These are phyloP conservation scores for Bombus picipes DNA, from an alignment of 1,140 invertebrate genomes.

Conservation along the genomic window DNA sequence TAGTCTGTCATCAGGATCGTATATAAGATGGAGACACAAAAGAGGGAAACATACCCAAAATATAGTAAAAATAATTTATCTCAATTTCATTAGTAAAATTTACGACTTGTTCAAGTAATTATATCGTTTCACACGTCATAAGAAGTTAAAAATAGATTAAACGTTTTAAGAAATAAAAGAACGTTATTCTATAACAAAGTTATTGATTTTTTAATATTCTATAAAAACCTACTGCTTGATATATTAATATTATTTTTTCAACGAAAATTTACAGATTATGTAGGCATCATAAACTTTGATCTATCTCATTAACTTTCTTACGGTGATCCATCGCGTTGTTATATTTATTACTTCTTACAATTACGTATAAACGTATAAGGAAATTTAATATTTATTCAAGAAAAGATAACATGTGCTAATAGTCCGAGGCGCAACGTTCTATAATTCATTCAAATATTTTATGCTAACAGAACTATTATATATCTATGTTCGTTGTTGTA, in stretches of 20 bases:
- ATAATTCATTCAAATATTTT: not conserved
- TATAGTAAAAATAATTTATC: slow-evolving; percentile 33
- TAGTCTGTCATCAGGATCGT: slow-evolving; percentile 46
- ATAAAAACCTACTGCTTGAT: not conserved
- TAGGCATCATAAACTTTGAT: not conserved
- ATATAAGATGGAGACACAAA: slow-evolving; percentile 47
- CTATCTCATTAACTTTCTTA: slow-evolving; percentile 4
- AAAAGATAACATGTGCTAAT: not conserved
- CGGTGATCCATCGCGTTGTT: slow-evolving; percentile 22
- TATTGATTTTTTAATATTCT: slow-evolving; percentile 52
- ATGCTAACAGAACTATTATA: not conserved
- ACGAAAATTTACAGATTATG: not conserved
- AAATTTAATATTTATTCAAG: not conserved
- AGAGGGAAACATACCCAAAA: slow-evolving; percentile 33
- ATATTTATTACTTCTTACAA: slow-evolving; percentile 5
- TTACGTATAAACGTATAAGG: not conserved
- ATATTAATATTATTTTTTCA: not conserved
- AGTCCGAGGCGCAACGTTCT: not conserved
- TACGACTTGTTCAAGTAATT: not conserved
- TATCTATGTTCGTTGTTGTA: not conserved
- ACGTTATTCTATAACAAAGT: slow-evolving; percentile 18
- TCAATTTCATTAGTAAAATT: not conserved
- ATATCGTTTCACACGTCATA: too few species aligned
- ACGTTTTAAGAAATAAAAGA: slow-evolving; percentile 1
- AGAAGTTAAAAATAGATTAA: not conserved